A percentile compares a stretch with the other conserved stretches of the same genome.
phyloP scores from a whole-genome alignment of 1,140 invertebrate genomes.

The Cotesia typhae region DNA sequence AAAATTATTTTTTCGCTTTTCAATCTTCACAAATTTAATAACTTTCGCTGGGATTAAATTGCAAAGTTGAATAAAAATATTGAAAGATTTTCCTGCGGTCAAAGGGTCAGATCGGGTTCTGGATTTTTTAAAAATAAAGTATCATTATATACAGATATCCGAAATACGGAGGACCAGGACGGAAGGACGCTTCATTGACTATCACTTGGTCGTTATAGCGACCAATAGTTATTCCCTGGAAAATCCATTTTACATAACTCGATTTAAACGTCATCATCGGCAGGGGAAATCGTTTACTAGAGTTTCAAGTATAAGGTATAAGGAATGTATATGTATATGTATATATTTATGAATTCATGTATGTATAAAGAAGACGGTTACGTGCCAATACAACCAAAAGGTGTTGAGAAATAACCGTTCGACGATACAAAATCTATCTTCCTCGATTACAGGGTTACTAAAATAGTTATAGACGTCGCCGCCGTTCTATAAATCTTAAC shows the following conservation, averaged over 20 bases:
- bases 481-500: too few species aligned
- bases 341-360: too few species aligned
- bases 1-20: background rate
- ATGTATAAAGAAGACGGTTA: too few species aligned
- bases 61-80: too few species aligned
- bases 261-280: constrained; percentile 57
- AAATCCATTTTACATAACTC: constrained; percentile 60
- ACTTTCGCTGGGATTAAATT: too few species aligned
- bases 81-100: background rate
- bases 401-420: too few species aligned
- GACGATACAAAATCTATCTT: too few species aligned
- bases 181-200: constrained; percentile 8
- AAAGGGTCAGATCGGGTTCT: background rate
- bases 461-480: too few species aligned
- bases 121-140: too few species aligned
- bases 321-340: background rate
- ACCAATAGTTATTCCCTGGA: constrained; percentile 56
- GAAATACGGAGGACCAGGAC: background rate
- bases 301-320: background rate
- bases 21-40: too few species aligned
- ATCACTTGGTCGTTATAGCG: constrained; percentile 36
- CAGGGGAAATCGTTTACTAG: constrained; percentile 43
- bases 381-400: too few species aligned
- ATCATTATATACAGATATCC: background rate
- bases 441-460: too few species aligned